These are phyloP conservation scores for Monochamus saltuarius DNA, from an alignment of 1,140 invertebrate species.

Conservation along the genomic window DNA sequence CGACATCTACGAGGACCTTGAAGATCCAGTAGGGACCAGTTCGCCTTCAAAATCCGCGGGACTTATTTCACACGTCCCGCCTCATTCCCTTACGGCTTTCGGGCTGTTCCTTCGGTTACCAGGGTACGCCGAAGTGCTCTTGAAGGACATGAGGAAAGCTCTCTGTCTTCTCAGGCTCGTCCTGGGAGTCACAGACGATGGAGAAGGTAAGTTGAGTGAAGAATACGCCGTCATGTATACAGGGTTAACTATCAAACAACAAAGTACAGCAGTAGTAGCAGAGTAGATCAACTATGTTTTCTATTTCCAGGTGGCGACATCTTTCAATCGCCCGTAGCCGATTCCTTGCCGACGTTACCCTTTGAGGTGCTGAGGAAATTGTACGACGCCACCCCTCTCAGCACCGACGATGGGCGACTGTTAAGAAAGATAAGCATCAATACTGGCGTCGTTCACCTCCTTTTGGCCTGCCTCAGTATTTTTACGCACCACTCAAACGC, in stretches of 20 bases:
- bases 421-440: constrained; percentile 79
- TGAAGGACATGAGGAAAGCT: constrained; percentile 80
- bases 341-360: constrained; percentile 79
- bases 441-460: constrained; percentile 78
- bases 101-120: constrained; percentile 84
- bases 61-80: constrained; percentile 65
- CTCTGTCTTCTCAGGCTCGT: constrained; percentile 82
- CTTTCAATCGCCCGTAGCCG: constrained; percentile 71
- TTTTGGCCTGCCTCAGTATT: constrained; percentile 83
- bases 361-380: constrained; percentile 82
- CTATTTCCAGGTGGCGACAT: constrained; percentile 64
- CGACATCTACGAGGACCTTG: constrained; percentile 69
- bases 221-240: background rate
- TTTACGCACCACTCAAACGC: constrained; percentile 77
- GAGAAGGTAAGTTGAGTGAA: constrained; percentile 70
- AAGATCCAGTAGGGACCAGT: constrained; percentile 49
- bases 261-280: too few species aligned
- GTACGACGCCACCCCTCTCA: constrained; percentile 74
- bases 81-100: constrained; percentile 87
- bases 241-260: background rate
- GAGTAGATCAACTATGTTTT: too few species aligned
- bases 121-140: constrained; percentile 83
- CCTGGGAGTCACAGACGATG: constrained; percentile 86
- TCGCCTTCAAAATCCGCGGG: constrained; percentile 48
- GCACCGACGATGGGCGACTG: constrained; percentile 78